These are phyloP conservation scores for Sapayoa aenigma DNA, from an alignment of 2,113 vertebrate species.

Conservation along the genomic window DNA sequence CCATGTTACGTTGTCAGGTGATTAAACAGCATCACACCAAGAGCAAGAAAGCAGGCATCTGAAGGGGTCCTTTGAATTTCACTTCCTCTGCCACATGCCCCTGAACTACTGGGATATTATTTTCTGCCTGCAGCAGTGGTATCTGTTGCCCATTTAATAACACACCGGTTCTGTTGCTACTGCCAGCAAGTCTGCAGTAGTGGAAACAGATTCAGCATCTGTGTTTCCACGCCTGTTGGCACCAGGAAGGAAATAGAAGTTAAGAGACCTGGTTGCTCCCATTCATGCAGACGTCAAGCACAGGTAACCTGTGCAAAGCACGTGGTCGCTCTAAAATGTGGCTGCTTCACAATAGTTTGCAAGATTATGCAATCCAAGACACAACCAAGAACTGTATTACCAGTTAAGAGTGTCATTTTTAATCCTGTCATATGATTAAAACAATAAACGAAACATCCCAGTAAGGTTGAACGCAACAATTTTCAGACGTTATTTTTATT, in stretches of 20 bases:
- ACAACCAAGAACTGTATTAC: not conserved
- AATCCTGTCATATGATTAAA: not conserved
- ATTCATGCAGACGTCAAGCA: too few species aligned
- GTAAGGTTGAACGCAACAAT: not conserved
- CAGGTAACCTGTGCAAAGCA: not conserved
- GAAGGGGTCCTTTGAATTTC: not conserved
- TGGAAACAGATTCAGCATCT: not conserved
- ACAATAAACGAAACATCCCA: not conserved
- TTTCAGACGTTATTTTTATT: not conserved
- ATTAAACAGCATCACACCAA: not conserved
- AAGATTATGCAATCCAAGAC: not conserved
- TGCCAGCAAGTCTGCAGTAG: not conserved
- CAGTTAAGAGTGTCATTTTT: not conserved
- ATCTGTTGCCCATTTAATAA: not conserved
- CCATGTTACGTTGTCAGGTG: accelerated
- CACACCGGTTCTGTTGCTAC: accelerated
- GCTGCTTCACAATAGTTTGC: not conserved
- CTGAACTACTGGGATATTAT: not conserved
- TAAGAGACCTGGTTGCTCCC: not conserved
- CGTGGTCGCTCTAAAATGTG: not conserved
- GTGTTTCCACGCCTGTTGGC: not conserved
- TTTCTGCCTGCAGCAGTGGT: not conserved
- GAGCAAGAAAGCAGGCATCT: accelerated
- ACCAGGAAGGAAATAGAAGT: not conserved
- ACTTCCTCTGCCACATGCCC: not conserved